Conservation (phyloP, 2,888 invertebrate genomes). For the Cheilosia urbana region DNA sequence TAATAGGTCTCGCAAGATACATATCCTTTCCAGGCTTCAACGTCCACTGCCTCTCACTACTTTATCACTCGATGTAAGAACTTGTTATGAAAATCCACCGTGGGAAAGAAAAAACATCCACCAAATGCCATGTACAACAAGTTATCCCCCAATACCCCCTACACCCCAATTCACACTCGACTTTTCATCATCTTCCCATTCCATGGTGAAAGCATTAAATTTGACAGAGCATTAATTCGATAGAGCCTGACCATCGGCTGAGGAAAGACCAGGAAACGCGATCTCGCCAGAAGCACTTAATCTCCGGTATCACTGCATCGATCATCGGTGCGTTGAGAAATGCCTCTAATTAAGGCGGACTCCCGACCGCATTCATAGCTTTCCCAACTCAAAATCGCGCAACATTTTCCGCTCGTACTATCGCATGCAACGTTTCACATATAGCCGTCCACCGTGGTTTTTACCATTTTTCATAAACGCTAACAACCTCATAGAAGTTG, state of each 20-base stretch:
- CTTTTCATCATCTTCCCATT: constrained; percentile 18
- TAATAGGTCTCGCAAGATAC: too few species aligned
- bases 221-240: constrained; percentile 60
- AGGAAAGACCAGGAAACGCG: constrained; percentile 58
- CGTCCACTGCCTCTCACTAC: too few species aligned
- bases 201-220: constrained; percentile 68
- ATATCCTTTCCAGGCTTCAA: too few species aligned
- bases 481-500: constrained; percentile 24
- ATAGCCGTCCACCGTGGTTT: constrained; percentile 20
- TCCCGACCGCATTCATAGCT: constrained; percentile 30
- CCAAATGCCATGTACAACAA: too few species aligned
- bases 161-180: background rate
- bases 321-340: constrained; percentile 59
- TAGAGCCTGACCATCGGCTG: background rate
- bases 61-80: too few species aligned
- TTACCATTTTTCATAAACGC: constrained; percentile 59
- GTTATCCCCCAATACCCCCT: too few species aligned
- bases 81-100: too few species aligned
- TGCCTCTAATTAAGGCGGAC: constrained; percentile 62
- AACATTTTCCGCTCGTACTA: constrained; percentile 65
- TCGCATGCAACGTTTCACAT: constrained; percentile 40
- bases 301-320: constrained; percentile 68
- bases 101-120: too few species aligned
- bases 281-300: constrained; percentile 63
- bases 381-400: constrained; percentile 60